Percentiles rank a stretch among this genome's conserved stretches.
phyloP scores from a whole-genome alignment of 1,140 invertebrate genomes.

The Druon quercuslanigerum region DNA sequence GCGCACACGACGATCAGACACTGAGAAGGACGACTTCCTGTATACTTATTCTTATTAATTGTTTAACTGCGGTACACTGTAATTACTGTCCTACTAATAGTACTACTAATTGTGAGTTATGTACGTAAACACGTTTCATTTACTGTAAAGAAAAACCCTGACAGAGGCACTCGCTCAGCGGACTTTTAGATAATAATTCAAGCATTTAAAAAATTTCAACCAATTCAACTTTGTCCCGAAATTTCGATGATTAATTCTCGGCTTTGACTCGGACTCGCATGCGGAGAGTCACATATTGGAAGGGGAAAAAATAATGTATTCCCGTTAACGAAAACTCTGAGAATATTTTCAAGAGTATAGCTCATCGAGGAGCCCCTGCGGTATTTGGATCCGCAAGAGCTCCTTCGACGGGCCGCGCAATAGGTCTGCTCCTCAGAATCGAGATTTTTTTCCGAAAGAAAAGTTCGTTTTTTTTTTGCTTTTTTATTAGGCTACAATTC shows the following conservation, averaged over 20 bases:
- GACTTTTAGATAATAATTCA: constrained; percentile 45
- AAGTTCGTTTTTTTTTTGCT: constrained; percentile 2
- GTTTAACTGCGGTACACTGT: constrained; percentile 75
- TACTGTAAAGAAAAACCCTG: constrained; percentile 76
- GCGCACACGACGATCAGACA: constrained; percentile 70
- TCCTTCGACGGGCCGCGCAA: constrained; percentile 59
- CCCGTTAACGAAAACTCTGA: constrained; percentile 65
- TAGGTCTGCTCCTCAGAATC: constrained; percentile 48
- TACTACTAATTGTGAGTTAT: constrained; percentile 74
- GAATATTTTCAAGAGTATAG: constrained; percentile 73
- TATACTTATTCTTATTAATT: constrained; percentile 73
- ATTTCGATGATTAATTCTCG: constrained; percentile 34
- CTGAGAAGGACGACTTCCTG: constrained; percentile 72
- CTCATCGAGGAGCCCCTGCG: constrained; percentile 49
- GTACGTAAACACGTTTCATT: constrained; percentile 72
- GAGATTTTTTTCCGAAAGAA: not conserved
- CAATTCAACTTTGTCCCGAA: not conserved
- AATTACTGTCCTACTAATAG: constrained; percentile 73
- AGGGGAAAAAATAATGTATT: constrained; percentile 69
- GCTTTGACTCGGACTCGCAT: constrained; percentile 69
- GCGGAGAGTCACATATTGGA: constrained; percentile 54
- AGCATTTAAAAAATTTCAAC: constrained; percentile 26
- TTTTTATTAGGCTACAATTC: not conserved
- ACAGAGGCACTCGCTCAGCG: constrained; percentile 73
- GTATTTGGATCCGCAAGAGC: constrained; percentile 34